Conservation (phyloP, 2,888 invertebrate genomes). For the Nymphalis c-album region DNA sequence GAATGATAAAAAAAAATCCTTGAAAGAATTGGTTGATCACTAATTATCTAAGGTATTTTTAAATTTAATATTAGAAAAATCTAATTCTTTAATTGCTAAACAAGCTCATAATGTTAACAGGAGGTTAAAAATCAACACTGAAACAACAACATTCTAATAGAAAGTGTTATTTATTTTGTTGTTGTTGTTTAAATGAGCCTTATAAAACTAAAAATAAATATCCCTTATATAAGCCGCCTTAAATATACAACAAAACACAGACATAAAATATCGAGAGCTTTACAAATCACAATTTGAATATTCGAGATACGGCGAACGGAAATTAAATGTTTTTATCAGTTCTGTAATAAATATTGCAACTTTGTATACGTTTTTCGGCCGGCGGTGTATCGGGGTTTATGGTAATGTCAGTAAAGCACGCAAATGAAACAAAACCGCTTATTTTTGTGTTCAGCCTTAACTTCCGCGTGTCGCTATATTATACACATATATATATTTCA, state of each 20-base stretch:
- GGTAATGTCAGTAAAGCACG: conserved; percentile 28
- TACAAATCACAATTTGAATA: conserved; percentile 2
- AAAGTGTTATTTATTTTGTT: too few relatives aligned
- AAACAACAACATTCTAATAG: too few relatives aligned
- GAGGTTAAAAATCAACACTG: too few relatives aligned
- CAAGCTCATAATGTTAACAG: too few relatives aligned
- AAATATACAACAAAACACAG: background rate
- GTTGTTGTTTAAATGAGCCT: too few relatives aligned
- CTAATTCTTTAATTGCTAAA: too few relatives aligned
- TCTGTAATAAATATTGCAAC: conserved; percentile 29
- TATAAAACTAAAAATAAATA: background rate
- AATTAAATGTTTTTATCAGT: conserved; percentile 31
- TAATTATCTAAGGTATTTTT: too few relatives aligned
- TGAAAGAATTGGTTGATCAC: too few relatives aligned
- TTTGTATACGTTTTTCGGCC: conserved; percentile 17
- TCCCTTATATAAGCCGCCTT: too few relatives aligned
- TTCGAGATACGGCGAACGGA: conserved; percentile 23
- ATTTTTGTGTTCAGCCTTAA: conserved; percentile 8
- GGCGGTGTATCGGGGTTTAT: conserved; percentile 21
- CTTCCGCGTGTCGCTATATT: background rate
- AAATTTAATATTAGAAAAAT: too few relatives aligned
- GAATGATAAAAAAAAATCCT: too few relatives aligned
- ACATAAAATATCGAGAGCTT: background rate
- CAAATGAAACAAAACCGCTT: conserved; percentile 8
- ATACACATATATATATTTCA: background rate